A percentile compares a stretch with the other conserved stretches of the same genome.
These are phyloP conservation scores for Cyclura pinguis DNA, from an alignment of 2,797 vertebrate genomes.

Conservation along the genomic window DNA sequence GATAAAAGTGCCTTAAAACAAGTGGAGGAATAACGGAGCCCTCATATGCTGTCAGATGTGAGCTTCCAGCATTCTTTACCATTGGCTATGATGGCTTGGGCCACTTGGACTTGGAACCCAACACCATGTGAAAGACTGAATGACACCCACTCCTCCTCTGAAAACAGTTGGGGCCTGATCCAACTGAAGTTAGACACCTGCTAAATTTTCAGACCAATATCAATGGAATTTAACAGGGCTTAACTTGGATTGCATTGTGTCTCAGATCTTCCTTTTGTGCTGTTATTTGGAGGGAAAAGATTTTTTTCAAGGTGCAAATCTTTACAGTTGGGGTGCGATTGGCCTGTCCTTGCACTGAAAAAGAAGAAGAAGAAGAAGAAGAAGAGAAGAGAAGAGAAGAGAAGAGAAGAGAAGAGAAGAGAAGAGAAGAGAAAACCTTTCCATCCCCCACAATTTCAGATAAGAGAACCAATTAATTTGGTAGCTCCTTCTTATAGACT, in stretches of 20 bases:
- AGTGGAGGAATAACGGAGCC: too few relatives aligned
- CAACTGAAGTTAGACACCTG: not conserved
- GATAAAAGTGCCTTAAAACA: too few relatives aligned
- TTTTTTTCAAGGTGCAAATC: slow-evolving; percentile 20
- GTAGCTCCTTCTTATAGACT: slow-evolving; percentile 40
- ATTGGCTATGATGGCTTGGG: too few relatives aligned
- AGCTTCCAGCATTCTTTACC: too few relatives aligned
- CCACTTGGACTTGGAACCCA: too few relatives aligned
- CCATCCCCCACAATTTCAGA: slow-evolving; percentile 3
- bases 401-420: not conserved
- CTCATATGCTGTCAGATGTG: too few relatives aligned
- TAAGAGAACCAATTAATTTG: slow-evolving; percentile 62
- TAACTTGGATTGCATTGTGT: not conserved
- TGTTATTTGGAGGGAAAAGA: slow-evolving; percentile 29
- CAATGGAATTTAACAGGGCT: slow-evolving; percentile 4
- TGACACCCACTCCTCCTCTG: too few relatives aligned
- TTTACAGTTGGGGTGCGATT: not conserved
- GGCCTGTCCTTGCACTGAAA: slow-evolving; percentile 21
- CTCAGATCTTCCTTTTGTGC: slow-evolving; percentile 14
- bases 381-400: too few relatives aligned
- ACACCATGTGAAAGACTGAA: too few relatives aligned
- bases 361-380: too few relatives aligned
- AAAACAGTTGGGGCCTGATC: not conserved
- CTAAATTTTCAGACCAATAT: not conserved
- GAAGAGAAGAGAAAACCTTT: not conserved